phyloP scores from a whole-genome alignment of 2,888 invertebrate species.

The Mantis religiosa region DNA sequence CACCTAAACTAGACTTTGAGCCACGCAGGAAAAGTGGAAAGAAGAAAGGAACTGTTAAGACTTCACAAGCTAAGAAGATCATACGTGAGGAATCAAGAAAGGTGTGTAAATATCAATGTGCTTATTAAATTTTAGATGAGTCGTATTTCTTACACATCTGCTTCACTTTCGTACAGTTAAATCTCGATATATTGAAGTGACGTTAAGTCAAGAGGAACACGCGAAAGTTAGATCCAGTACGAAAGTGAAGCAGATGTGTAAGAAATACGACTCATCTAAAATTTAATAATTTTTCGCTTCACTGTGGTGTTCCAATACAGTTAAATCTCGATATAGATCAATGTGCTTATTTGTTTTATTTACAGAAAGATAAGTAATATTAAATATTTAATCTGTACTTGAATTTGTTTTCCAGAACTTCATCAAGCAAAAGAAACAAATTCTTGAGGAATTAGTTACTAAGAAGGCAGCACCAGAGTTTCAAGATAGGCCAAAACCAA shows the following conservation, averaged over 20 bases:
- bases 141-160: too few relatives aligned
- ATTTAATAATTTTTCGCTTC: too few relatives aligned
- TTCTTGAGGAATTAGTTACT: slow-evolving; percentile 38
- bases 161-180: too few relatives aligned
- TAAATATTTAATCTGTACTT: neutral
- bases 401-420: slow-evolving; percentile 49
- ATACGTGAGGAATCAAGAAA: slow-evolving; percentile 63
- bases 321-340: too few relatives aligned
- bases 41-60: slow-evolving; percentile 69
- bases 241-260: too few relatives aligned
- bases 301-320: too few relatives aligned
- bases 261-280: too few relatives aligned
- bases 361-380: neutral
- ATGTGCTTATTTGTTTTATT: neutral
- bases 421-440: slow-evolving; percentile 47
- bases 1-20: slow-evolving; percentile 70
- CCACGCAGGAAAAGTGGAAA: slow-evolving; percentile 72
- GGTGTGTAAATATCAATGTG: too few relatives aligned
- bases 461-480: slow-evolving; percentile 37
- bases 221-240: too few relatives aligned
- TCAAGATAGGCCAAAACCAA: slow-evolving; percentile 36
- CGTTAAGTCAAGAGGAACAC: too few relatives aligned
- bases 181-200: too few relatives aligned
- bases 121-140: too few relatives aligned
- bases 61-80: slow-evolving; percentile 71